These are phyloP conservation scores for Spinus pinus DNA, from an alignment of 2,797 vertebrate species.

Conservation along the genomic window DNA sequence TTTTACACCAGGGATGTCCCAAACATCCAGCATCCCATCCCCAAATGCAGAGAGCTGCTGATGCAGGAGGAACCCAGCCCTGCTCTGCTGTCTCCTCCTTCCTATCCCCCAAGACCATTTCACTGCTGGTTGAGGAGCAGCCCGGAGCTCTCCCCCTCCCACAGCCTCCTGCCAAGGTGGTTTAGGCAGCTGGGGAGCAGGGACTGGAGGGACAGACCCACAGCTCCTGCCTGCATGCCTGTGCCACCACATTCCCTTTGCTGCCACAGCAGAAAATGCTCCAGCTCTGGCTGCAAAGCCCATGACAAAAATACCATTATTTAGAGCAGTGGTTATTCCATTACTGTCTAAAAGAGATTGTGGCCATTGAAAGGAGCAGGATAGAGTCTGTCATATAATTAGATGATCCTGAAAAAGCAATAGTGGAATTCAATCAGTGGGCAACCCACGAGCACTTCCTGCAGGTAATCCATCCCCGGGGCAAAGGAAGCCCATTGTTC, in stretches of 20 bases:
- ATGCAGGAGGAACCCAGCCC: neutral
- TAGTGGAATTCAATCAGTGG: constrained; percentile 44
- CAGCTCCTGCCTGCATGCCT: neutral
- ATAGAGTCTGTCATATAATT: constrained; percentile 27
- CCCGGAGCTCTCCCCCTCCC: fast-evolving
- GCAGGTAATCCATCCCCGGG: constrained; percentile 30
- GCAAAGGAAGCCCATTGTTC: constrained; percentile 53
- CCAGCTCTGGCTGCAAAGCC: neutral
- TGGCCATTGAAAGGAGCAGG: constrained; percentile 8
- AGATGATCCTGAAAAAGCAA: constrained; percentile 48
- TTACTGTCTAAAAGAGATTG: constrained; percentile 5
- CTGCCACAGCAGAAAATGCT: neutral
- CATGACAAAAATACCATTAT: neutral
- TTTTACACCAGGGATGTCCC: neutral
- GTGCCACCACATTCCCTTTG: fast-evolving
- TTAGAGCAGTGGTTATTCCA: constrained; percentile 7
- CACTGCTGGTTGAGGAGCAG: neutral
- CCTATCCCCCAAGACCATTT: fast-evolving
- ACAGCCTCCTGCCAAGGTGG: fast-evolving
- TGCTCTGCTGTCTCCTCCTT: neutral
- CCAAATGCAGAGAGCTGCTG: neutral
- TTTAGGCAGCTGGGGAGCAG: neutral
- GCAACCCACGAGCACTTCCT: constrained; percentile 21
- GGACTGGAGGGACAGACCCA: neutral
- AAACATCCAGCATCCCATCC: neutral